Conservation (phyloP, 53 echinoderm and acorn worm species). For the Patiria pectinifera region DNA sequence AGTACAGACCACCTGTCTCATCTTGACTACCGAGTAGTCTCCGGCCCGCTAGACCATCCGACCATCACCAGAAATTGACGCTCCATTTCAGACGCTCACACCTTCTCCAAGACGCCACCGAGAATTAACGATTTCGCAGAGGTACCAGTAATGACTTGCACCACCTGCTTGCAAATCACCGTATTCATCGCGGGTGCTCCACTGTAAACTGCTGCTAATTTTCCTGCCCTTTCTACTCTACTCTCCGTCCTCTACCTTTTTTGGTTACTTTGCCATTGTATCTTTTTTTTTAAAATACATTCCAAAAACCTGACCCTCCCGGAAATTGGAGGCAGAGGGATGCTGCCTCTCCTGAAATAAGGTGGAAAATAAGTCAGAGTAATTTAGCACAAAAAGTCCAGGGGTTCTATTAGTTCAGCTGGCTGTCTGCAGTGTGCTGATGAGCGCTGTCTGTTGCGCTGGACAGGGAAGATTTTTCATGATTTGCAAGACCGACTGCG, state of each 20-base stretch:
- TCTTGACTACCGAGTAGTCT: not conserved
- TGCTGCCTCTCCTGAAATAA: constrained; percentile 12
- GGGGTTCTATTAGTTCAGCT: constrained; percentile 42
- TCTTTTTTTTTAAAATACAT: not conserved
- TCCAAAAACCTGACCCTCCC: not conserved
- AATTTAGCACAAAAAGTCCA: constrained; percentile 1
- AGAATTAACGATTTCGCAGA: constrained; percentile 28
- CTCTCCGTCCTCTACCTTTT: not conserved
- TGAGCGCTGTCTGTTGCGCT: not conserved
- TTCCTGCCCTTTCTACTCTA: not conserved
- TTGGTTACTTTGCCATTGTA: not conserved
- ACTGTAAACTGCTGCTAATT: constrained; percentile 34
- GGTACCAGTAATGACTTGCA: constrained; percentile 13
- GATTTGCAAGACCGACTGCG: not conserved
- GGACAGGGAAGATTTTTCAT: not conserved
- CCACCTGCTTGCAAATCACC: constrained; percentile 41
- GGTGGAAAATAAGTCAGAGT: not conserved
- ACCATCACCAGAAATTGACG: not conserved
- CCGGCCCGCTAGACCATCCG: not conserved
- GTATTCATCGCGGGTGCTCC: constrained; percentile 24
- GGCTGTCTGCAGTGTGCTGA: not conserved
- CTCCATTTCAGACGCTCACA: not conserved
- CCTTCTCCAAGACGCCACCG: not conserved
- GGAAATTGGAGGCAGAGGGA: constrained; percentile 44
- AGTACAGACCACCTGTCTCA: constrained; percentile 3